Conservation (phyloP, 1,140 invertebrate species). For the Euschistus heros region DNA sequence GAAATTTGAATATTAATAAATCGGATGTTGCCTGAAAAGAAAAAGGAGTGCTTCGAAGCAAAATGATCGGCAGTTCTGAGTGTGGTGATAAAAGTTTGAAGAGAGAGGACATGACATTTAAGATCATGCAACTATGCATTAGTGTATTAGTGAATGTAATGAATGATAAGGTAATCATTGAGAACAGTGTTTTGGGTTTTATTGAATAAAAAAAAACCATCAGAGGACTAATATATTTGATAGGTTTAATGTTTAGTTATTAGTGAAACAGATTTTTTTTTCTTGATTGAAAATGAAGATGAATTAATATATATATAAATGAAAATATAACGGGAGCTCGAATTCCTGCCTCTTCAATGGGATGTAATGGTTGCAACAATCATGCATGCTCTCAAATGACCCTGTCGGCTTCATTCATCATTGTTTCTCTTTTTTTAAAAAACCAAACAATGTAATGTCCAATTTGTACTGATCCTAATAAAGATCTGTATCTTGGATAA, state of each 20-base stretch:
- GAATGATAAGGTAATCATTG: conserved; percentile 9
- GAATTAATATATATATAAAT: neutral
- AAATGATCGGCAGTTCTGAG: neutral
- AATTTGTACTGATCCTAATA: conserved; percentile 26
- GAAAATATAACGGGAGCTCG: neutral
- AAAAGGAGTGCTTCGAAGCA: neutral
- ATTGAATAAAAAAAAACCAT: conserved; percentile 11
- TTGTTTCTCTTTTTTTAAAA: conserved; percentile 23
- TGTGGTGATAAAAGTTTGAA: neutral
- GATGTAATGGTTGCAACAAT: neutral
- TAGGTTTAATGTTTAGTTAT: conserved; percentile 17
- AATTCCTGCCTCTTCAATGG: neutral
- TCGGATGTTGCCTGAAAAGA: conserved; percentile 4
- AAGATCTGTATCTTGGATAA: conserved; percentile 27
- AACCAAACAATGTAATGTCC: conserved; percentile 19
- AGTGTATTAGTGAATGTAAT: conserved; percentile 17
- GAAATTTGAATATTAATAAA: neutral
- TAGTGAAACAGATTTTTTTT: conserved; percentile 13
- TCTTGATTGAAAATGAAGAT: conserved; percentile 5
- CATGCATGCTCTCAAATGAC: neutral
- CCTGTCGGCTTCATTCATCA: conserved; percentile 10
- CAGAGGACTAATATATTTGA: conserved; percentile 20
- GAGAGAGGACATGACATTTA: conserved; percentile 18
- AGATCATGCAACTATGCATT: conserved; percentile 1
- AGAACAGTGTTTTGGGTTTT: conserved; percentile 15